Base-by-base conservation (phyloP, 2,797 vertebrate genomes). In the Fistularia tabacaria region DNA sequence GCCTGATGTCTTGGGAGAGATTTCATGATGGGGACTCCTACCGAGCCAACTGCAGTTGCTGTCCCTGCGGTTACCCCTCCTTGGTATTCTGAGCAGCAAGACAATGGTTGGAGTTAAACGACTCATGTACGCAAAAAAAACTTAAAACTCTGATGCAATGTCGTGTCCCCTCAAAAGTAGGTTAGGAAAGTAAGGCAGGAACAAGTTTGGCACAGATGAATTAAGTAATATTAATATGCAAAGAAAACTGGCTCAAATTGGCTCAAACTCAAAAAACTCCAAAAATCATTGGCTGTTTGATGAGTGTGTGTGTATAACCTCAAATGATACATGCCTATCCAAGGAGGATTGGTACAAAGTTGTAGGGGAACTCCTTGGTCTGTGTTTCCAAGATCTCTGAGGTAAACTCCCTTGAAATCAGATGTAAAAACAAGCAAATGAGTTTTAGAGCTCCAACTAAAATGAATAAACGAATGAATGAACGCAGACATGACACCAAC, bases 11-110 rank as follows among this genome's bases (percentile, higher is more conserved):
- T 89, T 90, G 8, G 69, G 81, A 69, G 89, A 87, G 12, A 79
- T 67, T 56, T 84, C 84, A 9, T 88, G 81, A 15, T 87, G 87
- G 53, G 89, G 79, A 75, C 82, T 90, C 58, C 78, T 75, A 44
- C 82, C 84, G 14, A 88, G 55, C 85, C 89, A 92, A 58, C 90
- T 90, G 81, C 85, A 83, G 75, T 62, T 88, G 65, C 87, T 89
- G 67, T 89, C 86, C 70, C 87, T 82, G 71, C 89, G 86, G 67
- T 79, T 80, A 71, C 81, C 69, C 52, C 83, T 84, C 36, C 73
- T 81, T 25, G 83, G 84, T 72, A 86, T 73, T 84, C 91, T 92
- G 72, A 54, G 48, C 43, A 7, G 39, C 43, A 11, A 3, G 25
- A 62, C 69, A 58, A 52, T 9, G 50, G 41, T 66, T 25, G 7